A percentile compares a stretch with the other conserved stretches of the same genome.
phyloP scores from a whole-genome alignment of 37 sponge, comb jelly and placozoan species.

The Beroe forskalii region DNA sequence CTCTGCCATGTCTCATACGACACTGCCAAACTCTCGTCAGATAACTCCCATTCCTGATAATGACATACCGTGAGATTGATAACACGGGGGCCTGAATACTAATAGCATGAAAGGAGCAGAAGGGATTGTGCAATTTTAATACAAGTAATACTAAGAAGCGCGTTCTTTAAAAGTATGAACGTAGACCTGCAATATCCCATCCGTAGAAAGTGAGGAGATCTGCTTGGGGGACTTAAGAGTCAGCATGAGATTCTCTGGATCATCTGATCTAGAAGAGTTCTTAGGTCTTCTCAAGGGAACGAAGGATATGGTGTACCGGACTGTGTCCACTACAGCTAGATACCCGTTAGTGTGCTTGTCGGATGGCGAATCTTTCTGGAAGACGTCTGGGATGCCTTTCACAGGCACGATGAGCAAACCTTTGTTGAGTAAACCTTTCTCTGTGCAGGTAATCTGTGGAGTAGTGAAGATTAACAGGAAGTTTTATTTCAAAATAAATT shows the following conservation, averaged over 20 bases:
- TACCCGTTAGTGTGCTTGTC: not conserved
- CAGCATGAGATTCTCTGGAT: not conserved
- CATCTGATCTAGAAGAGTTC: not conserved
- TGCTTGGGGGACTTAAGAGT: not conserved
- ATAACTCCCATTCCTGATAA: constrained; percentile 23
- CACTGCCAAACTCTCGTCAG: not conserved
- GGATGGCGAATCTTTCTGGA: not conserved
- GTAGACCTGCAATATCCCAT: not conserved
- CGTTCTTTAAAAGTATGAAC: too few species aligned
- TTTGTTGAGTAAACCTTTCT: not conserved
- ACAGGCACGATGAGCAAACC: not conserved
- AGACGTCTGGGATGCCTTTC: not conserved
- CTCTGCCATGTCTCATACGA: constrained; percentile 39
- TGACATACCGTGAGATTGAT: not conserved
- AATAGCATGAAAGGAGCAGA: too few species aligned
- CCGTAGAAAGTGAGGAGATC: not conserved
- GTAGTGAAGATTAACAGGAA: too few species aligned
- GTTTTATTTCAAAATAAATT: too few species aligned
- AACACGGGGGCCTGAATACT: too few species aligned
- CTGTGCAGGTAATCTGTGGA: too few species aligned
- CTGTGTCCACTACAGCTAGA: constrained; percentile 27
- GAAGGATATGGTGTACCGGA: constrained; percentile 26
- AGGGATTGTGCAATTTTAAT: too few species aligned
- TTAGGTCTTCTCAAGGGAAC: not conserved
- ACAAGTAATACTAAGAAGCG: too few species aligned